Conservation (phyloP, 2,113 vertebrate species). For the Columba janthina region DNA sequence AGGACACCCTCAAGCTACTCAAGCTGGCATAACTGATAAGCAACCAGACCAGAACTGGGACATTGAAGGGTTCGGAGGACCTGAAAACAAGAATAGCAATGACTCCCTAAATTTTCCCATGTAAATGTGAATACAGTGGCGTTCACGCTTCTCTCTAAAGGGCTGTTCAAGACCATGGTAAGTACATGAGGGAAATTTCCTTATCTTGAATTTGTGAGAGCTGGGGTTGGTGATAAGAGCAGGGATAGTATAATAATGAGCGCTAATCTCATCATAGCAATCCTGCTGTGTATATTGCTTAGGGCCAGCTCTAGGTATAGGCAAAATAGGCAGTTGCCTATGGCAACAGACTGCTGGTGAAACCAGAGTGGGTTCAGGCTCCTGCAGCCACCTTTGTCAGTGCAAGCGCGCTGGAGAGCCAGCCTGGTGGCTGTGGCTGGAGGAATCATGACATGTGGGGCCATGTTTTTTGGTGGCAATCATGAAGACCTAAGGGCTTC, state of each 20-base stretch:
- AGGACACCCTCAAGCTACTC: conserved; percentile 35
- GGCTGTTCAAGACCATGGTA: conserved; percentile 27
- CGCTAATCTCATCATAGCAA: conserved; percentile 58
- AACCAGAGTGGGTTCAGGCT: conserved; percentile 36
- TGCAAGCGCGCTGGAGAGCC: neutral
- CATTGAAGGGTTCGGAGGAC: conserved; percentile 1
- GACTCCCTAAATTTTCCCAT: conserved; percentile 27
- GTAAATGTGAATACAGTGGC: neutral
- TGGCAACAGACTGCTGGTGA: conserved; percentile 50
- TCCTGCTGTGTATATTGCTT: conserved; percentile 30
- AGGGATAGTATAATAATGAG: conserved; percentile 41
- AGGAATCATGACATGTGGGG: neutral
- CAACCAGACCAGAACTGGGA: conserved; percentile 19
- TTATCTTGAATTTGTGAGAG: conserved; percentile 50
- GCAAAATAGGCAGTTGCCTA: conserved; percentile 66
- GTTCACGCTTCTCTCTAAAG: neutral
- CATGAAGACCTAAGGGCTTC: neutral
- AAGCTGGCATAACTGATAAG: conserved; percentile 53
- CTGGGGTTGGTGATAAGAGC: conserved; percentile 60
- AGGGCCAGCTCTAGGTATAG: conserved; percentile 46
- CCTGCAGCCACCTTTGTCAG: neutral
- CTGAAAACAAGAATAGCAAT: neutral
- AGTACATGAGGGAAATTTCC: conserved; percentile 43
- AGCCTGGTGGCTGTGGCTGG: neutral
- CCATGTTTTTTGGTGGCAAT: neutral